Evolutionary conservation across 2,113 vertebrate species (phyloP), one percentile per base, ranked within the genome.

Genomic region (Clarias macrocephalus): DNA sequence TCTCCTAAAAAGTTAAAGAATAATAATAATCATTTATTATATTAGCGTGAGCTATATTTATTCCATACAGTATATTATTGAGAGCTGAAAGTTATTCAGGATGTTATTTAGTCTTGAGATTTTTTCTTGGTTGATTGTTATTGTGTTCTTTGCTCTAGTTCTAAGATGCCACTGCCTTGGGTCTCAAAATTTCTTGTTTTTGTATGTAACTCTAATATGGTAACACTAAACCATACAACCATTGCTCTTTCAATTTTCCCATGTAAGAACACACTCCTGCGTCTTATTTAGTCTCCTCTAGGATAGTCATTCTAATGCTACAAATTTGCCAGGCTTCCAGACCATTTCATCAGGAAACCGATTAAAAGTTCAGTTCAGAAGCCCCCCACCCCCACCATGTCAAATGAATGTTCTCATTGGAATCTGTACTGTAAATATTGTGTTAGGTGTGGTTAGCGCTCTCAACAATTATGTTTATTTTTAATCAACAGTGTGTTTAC

Each of bases 1-100:
- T 93, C 96, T 97, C 93, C 98, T 99, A 70, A 83, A 81, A 81
- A 62, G 15, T 60, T 13, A 81, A 62, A n/a, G n/a, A n/a, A n/a
- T n/a, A n/a, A n/a, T n/a, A n/a, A n/a, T n/a, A n/a, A n/a, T n/a
- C n/a, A n/a, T n/a, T n/a, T n/a, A n/a, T n/a, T 37, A 37, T 57
- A 56, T 56, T 72, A 23, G 11, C 13, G 57, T 37, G 42, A 57
- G 12, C 16, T 76, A 48, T 76, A 19, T 59, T 56, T 9, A 18
- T 28, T 79, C 23, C 52, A 9, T 10, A 28, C 25, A 59, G 18
- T 33, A 33, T 37, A 8, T 42, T 5, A 23, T 2, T 30, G 11
- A 21, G 19, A 33, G 5, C n/a, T 19, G 28, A 57, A 30, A 16
- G 15, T 79, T 30, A 8, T 77, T 56, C 52, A 48, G 48, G n/a